A percentile compares a stretch with the other conserved stretches of the same genome.
Evolutionary conservation across 2,113 vertebrate species (phyloP).

Genomic region (Sturnus vulgaris): DNA sequence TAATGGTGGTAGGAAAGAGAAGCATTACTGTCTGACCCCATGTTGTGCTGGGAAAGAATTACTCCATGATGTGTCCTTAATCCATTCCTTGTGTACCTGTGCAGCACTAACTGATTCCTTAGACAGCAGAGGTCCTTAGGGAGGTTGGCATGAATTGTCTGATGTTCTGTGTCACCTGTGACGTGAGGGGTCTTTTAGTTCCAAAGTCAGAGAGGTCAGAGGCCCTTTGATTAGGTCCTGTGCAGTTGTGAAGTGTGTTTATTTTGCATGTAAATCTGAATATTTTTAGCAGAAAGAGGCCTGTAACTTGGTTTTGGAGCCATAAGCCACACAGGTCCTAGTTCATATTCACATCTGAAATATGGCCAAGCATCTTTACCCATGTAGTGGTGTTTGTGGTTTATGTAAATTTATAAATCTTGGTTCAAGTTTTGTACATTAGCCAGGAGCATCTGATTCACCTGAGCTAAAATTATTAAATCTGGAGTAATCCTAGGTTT

Average conservation of each 20-base stretch:
- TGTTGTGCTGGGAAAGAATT: background rate
- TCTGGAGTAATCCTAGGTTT: background rate
- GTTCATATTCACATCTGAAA: background rate
- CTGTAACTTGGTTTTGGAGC: background rate
- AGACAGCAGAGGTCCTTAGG: background rate
- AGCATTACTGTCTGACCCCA: slow-evolving; percentile 17
- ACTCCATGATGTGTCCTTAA: background rate
- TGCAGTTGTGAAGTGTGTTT: background rate
- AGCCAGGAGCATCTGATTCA: background rate
- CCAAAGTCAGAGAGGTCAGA: background rate
- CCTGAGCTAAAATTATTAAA: background rate
- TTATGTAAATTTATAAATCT: background rate
- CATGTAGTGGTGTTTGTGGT: background rate
- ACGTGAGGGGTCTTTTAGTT: background rate
- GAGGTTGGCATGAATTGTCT: background rate
- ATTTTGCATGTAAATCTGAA: background rate
- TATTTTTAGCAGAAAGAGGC: background rate
- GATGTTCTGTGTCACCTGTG: background rate
- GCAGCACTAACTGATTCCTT: background rate
- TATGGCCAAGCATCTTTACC: background rate
- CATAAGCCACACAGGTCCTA: background rate
- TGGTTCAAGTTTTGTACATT: background rate
- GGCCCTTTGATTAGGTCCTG: background rate
- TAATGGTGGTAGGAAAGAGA: slow-evolving; percentile 10
- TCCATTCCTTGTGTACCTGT: slow-evolving; percentile 11